Conservation (phyloP, 2,113 vertebrate species). For the Poecile atricapillus region DNA sequence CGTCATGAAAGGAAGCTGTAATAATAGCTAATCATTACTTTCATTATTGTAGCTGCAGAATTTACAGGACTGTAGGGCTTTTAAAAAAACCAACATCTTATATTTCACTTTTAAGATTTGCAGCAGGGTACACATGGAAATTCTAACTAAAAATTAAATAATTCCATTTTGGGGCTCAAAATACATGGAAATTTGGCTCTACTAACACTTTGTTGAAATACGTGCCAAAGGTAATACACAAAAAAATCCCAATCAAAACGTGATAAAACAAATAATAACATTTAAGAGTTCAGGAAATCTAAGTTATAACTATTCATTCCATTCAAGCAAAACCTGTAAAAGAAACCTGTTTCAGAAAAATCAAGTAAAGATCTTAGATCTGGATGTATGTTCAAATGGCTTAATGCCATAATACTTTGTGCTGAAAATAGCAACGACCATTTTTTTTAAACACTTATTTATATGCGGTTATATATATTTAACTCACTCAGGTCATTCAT, state of each 20-base stretch:
- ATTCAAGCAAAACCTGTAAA: neutral
- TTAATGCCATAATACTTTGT: neutral
- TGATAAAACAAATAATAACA: neutral
- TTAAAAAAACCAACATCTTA: neutral
- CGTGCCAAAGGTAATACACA: neutral
- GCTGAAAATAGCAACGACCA: neutral
- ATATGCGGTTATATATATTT: neutral
- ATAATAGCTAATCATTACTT: neutral
- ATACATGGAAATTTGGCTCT: neutral
- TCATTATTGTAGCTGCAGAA: neutral
- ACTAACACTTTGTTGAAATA: neutral
- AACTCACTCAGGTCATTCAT: neutral
- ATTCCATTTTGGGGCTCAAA: neutral
- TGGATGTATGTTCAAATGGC: neutral
- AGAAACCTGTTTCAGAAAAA: neutral
- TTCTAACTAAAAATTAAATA: neutral
- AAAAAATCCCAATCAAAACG: rapidly evolving
- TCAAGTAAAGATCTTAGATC: neutral
- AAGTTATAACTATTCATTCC: neutral
- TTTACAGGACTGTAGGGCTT: neutral
- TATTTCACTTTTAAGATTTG: neutral
- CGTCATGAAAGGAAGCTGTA: neutral
- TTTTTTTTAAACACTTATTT: neutral
- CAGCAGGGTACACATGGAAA: neutral
- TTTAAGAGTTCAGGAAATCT: neutral